Conservation (phyloP, 2,888 invertebrate species). For the Drosophila emarginata region DNA sequence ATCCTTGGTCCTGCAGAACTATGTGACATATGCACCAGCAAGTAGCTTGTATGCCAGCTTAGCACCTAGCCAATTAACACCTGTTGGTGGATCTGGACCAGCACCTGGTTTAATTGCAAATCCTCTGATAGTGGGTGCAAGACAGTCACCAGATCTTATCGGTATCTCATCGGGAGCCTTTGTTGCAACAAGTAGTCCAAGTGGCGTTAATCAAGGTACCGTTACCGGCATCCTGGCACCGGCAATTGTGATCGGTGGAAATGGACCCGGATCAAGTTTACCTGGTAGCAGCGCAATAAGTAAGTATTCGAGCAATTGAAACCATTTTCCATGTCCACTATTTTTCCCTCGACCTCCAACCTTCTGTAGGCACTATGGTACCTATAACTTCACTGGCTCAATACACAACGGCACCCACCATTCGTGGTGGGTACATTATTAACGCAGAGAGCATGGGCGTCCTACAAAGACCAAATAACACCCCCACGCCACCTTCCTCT, state of each 20-base stretch:
- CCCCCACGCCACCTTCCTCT: slow-evolving; percentile 74
- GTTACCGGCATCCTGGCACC: slow-evolving; percentile 69
- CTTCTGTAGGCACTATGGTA: slow-evolving; percentile 73
- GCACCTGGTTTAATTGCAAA: slow-evolving; percentile 55
- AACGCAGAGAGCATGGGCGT: slow-evolving; percentile 76
- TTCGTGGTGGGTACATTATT: slow-evolving; percentile 80
- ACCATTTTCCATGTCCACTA: not conserved
- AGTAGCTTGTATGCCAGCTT: slow-evolving; percentile 79
- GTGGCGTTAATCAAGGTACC: slow-evolving; percentile 34
- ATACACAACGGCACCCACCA: slow-evolving; percentile 81
- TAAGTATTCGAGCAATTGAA: slow-evolving; percentile 45
- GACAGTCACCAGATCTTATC: slow-evolving; percentile 81
- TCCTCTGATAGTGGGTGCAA: slow-evolving; percentile 64
- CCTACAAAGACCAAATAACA: slow-evolving; percentile 75
- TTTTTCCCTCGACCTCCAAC: not conserved
- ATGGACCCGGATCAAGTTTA: slow-evolving; percentile 51
- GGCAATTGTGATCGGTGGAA: slow-evolving; percentile 74
- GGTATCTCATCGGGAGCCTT: slow-evolving; percentile 78
- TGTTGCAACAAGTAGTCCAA: slow-evolving; percentile 55
- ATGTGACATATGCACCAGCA: slow-evolving; percentile 80
- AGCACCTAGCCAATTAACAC: slow-evolving; percentile 68
- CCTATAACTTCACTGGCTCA: slow-evolving; percentile 80
- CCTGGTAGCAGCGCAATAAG: slow-evolving; percentile 67
- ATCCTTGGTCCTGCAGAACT: slow-evolving; percentile 70
- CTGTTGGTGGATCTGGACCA: slow-evolving; percentile 35